These are phyloP conservation scores for Amniataba percoides DNA, from an alignment of 2,797 vertebrate genomes.

Conservation along the genomic window DNA sequence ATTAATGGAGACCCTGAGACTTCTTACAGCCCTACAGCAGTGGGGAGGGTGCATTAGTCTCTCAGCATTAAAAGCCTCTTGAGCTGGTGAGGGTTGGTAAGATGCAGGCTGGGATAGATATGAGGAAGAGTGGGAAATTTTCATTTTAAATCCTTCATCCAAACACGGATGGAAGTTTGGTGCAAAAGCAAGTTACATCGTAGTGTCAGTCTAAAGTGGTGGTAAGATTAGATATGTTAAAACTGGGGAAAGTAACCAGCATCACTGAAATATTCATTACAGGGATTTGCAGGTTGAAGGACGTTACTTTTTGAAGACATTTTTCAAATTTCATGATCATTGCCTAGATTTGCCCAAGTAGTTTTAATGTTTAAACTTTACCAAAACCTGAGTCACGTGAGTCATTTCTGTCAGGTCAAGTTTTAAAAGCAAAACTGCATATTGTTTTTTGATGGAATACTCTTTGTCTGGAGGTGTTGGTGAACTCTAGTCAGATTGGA, in stretches of 20 bases:
- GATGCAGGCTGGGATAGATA: conserved; percentile 18
- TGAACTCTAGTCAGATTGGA: no score
- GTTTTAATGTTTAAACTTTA: neutral
- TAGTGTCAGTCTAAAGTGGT: neutral
- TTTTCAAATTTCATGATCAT: no score
- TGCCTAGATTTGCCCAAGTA: neutral
- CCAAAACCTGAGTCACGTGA: neutral
- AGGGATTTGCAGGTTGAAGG: no score
- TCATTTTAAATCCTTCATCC: neutral
- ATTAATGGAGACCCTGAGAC: conserved; percentile 59
- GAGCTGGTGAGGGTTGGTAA: conserved; percentile 38
- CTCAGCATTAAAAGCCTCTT: conserved; percentile 45
- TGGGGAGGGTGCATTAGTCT: conserved; percentile 46
- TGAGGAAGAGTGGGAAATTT: conserved; percentile 10
- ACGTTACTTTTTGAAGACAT: no score
- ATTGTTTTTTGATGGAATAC: neutral
- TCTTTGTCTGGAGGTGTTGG: neutral
- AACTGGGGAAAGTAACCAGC: neutral
- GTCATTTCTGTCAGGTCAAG: neutral
- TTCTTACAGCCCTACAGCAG: conserved; percentile 32
- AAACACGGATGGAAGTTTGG: neutral
- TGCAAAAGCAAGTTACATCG: neutral
- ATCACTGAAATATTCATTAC: neutral
- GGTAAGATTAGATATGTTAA: neutral
- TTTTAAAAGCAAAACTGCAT: neutral